Evolutionary conservation across 2,797 vertebrate species (phyloP), one percentile per base, ranked within the genome.

Genomic region (Trematomus bernacchii): DNA sequence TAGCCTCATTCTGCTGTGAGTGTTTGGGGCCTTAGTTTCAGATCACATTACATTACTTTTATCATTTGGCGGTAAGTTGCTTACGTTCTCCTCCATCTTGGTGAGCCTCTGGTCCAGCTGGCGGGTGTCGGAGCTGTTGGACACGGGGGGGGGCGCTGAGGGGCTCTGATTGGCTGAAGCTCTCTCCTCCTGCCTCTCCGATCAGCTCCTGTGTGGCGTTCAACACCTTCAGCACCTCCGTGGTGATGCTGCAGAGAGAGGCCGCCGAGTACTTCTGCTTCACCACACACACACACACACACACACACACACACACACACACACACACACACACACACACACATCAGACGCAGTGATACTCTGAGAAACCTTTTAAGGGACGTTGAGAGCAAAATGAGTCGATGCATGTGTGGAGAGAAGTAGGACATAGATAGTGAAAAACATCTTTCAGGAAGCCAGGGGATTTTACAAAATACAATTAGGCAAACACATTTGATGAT

Each of bases 171-270:
- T 93, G 92, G 52, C 89, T 90, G 73, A 92, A 91, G 15, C 92
- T 94, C 66, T 97, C 93, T 18, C 94, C 91, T 0, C 94, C 89
- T 0, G 97, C 97, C 93, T 97, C 98, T 14, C 96, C 97, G 21
- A 99, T 97, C 88, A 99, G 91, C 77, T 98, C 97, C 92, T 99
- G 98, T 0, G 98, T 99, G 73, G 97, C 98, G 0, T 99, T 99
- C 89, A 99, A 95, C 82, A 99, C 97, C 91, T 97, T 98, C 82
- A 99, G 94, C 79, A 99, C 97, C 93, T 99, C 97, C 15, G 98
- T 98, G 89, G 98, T 99, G 95, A 99, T 98, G 95, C 97, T 98
- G 96, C 98, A 99, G 92, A 99, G 97, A 80, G 98, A 99, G 40
- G 97, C 97, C 57, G 98, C 98, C 55, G 98, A 98, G 91, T 96